Conservation (phyloP, 53 echinoderm and acorn worm species). For the Echinarachnius parma region DNA sequence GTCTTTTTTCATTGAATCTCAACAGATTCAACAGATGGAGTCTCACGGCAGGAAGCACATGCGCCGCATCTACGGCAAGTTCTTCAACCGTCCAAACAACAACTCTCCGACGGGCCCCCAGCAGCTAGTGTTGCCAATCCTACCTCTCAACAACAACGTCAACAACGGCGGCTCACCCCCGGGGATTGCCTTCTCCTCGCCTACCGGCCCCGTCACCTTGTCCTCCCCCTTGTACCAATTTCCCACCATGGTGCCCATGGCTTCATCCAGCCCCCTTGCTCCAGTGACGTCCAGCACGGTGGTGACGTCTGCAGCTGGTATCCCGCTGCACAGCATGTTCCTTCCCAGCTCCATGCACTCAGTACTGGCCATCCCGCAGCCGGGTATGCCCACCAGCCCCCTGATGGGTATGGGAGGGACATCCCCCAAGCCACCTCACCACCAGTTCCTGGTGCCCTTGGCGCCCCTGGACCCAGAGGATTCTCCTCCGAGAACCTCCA, state of each 20-base stretch:
- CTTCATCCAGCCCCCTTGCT: constrained; percentile 25
- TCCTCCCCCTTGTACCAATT: constrained; percentile 5
- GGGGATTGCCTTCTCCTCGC: constrained; percentile 17
- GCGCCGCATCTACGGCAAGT: constrained; percentile 97
- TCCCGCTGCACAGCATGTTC: constrained; percentile 41
- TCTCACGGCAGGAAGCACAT: constrained; percentile 97
- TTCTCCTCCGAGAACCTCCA: constrained; percentile 23
- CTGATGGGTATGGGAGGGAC: not conserved
- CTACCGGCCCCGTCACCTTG: constrained; percentile 19
- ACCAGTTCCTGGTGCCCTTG: constrained; percentile 86
- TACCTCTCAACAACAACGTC: constrained; percentile 25
- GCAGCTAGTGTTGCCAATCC: constrained; percentile 82
- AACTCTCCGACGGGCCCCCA: constrained; percentile 79
- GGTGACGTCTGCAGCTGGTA: not conserved
- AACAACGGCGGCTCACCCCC: constrained; percentile 26
- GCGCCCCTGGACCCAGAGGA: constrained; percentile 80
- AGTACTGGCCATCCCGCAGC: constrained; percentile 16
- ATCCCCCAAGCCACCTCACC: constrained; percentile 28
- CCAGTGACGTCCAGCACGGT: constrained; percentile 6
- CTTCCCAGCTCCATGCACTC: constrained; percentile 21
- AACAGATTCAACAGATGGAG: constrained; percentile 97
- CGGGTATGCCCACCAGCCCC: not conserved
- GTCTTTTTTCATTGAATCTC: too few species aligned
- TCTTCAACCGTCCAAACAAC: constrained; percentile 89
- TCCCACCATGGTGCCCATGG: constrained; percentile 22